These are phyloP conservation scores for Potorous gilbertii DNA, from an alignment of 2,797 vertebrate genomes.

Conservation along the genomic window DNA sequence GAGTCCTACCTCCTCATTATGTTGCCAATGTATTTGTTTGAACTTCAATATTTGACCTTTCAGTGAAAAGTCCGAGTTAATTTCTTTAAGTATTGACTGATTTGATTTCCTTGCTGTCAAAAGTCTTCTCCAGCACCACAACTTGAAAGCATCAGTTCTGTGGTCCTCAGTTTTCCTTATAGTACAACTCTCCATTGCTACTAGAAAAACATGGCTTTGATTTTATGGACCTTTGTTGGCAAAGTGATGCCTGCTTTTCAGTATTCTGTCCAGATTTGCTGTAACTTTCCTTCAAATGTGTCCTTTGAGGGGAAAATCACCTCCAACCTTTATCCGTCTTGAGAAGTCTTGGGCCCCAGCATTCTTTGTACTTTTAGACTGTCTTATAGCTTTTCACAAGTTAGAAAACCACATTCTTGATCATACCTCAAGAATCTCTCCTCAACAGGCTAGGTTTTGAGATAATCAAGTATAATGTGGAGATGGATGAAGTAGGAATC, in stretches of 20 bases:
- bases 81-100: background rate
- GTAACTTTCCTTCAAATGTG: background rate
- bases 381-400: background rate
- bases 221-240: background rate
- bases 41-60: background rate
- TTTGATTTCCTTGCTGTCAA: background rate
- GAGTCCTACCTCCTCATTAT: background rate
- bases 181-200: background rate
- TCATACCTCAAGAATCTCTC: background rate
- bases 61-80: background rate
- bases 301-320: background rate
- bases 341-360: background rate
- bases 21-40: background rate
- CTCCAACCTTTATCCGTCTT: background rate
- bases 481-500: background rate
- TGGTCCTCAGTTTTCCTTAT: background rate
- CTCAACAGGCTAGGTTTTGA: background rate
- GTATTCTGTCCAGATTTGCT: background rate
- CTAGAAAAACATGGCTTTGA: background rate
- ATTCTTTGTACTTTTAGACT: background rate
- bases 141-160: background rate
- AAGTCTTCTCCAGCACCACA: background rate
- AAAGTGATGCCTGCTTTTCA: background rate
- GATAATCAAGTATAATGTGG: background rate
- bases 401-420: background rate